Percentiles rank a stretch among this genome's conserved stretches.
Evolutionary conservation across 2,113 vertebrate genomes (phyloP).

Genomic region (Cinclus cinclus): DNA sequence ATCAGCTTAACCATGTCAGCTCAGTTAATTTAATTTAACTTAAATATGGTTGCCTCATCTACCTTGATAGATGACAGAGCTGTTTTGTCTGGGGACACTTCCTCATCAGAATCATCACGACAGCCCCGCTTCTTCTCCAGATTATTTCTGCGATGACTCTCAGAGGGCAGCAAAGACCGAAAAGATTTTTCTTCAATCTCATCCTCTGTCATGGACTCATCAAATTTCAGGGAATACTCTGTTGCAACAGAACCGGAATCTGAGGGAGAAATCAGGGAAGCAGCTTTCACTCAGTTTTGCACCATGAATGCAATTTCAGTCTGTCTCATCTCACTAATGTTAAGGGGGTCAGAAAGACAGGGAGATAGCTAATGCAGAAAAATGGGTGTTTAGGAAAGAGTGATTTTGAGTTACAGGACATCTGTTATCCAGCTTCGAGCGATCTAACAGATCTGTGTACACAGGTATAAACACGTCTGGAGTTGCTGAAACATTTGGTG

Average conservation of each 20-base stretch:
- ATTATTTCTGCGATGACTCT: conserved; percentile 89
- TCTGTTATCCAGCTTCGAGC: background rate
- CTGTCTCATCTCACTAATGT: background rate
- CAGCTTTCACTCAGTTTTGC: background rate
- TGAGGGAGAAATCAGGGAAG: conserved; percentile 27
- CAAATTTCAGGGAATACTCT: conserved; percentile 92
- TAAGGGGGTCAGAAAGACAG: background rate
- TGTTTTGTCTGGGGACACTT: conserved; percentile 75
- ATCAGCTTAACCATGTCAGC: background rate
- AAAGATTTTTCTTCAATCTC: conserved; percentile 95
- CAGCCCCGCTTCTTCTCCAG: conserved; percentile 84
- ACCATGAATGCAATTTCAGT: background rate
- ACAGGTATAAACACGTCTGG: background rate
- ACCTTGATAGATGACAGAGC: conserved; percentile 79
- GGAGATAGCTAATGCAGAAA: background rate
- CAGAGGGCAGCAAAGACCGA: conserved; percentile 90
- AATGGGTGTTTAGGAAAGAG: background rate
- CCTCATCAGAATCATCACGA: conserved; percentile 88
- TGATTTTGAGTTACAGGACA: background rate
- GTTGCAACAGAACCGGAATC: conserved; percentile 87
- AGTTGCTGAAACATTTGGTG: background rate
- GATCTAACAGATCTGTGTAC: background rate
- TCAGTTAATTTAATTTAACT: background rate
- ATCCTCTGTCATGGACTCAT: conserved; percentile 94
- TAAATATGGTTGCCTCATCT: background rate